phyloP scores from a whole-genome alignment of 2,888 invertebrate species.

The Cantharis nigra region DNA sequence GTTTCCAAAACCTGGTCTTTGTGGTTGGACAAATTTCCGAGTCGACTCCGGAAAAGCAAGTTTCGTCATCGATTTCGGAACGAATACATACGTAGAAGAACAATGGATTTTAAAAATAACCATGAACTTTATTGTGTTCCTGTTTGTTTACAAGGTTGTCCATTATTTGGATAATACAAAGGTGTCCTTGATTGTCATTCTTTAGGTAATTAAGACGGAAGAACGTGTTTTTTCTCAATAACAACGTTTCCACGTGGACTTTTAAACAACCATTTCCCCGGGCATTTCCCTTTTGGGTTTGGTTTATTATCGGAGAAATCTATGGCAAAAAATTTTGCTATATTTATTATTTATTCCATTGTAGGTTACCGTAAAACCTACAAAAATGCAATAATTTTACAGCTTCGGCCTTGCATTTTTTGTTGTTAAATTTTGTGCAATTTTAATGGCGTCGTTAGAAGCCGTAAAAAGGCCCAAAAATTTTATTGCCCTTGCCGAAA shows the following conservation, averaged over 20 bases:
- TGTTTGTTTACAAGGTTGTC: background rate
- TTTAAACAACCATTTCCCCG: background rate
- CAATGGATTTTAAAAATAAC: background rate
- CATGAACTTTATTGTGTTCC: background rate
- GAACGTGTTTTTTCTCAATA: background rate
- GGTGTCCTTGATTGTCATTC: background rate
- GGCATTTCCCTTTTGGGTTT: background rate
- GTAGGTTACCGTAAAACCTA: background rate
- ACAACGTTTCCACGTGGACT: background rate
- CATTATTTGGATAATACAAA: background rate
- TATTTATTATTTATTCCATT: background rate
- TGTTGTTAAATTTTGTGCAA: background rate
- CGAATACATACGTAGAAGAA: background rate
- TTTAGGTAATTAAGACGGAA: background rate
- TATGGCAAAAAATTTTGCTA: background rate
- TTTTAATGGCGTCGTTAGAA: background rate
- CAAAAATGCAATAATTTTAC: background rate
- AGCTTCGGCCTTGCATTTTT: background rate
- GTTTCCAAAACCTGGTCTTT: background rate
- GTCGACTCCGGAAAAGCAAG: background rate
- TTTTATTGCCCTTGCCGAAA: conserved; percentile 6
- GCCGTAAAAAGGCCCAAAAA: background rate
- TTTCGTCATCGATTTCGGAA: background rate
- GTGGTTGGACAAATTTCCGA: background rate
- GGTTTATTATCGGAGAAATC: background rate